Evolutionary conservation across 2,888 invertebrate species (phyloP), one percentile per base, ranked within the genome.

Genomic region (Megaustenia siamemsis): DNA sequence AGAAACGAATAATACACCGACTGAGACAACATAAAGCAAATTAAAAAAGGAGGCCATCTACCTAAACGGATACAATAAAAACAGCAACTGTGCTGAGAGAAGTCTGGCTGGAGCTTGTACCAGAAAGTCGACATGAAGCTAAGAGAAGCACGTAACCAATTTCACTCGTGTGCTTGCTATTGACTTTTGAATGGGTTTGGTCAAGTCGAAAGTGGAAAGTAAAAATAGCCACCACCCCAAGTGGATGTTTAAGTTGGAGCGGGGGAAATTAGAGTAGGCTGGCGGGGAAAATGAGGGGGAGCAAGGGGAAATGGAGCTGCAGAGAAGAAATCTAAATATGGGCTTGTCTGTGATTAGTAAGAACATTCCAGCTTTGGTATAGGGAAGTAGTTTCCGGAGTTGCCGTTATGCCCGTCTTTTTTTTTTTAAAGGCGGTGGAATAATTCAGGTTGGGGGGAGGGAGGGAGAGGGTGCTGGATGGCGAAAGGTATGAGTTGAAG

Each of bases 61-160:
- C 32, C 32, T 21, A 73, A 73, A 73, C 45, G 49, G 32, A 21
- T 49, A 2, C 2, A 15, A 49, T 73, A 45, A 49, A 32, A 73
- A n/a, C 32, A 32, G 15, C 21, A 49, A 73, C 73, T 49, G 49
- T 4, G 49, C 73, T 32, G 49, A 49, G 40, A 60, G 38, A 77
- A 56, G 38, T 24, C 77, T 5, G 77, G 3, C 78, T 43, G 63
- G 28, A 40, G 66, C 28, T 4, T 21, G 1, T 28, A 43, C 28
- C 60, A 35, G n/a, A 63, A 77, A 78, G n/a, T 40, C 78, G 28
- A 45, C 32, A 35, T 38, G 24, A 53, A 78, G 40, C 32, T 28
- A 66, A 43, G 32, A 43, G 78, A 78, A 43, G 78, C 78, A 78
- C 78, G 78, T 63, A 78, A 78, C 78, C 63, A 78, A 78, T 78